Evolutionary conservation across 1,140 invertebrate genomes (phyloP), one percentile per base, ranked within the genome.

Genomic region (Diuraphis noxia): DNA sequence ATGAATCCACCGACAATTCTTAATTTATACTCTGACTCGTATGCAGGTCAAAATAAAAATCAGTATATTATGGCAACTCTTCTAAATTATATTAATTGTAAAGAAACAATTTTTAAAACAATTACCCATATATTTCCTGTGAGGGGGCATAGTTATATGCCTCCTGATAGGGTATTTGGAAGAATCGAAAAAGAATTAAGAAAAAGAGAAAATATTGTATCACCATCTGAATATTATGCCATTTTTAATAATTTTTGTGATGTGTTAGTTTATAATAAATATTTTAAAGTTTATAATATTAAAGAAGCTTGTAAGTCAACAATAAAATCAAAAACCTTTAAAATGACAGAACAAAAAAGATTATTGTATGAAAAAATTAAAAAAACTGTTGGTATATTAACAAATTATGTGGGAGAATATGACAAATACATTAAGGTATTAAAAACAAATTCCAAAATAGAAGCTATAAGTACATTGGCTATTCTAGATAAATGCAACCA

Each of bases 211-310:
- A 40, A 13, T 30, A 85, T 85, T 85, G 10, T 85, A 30, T 41
- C 82, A 9, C 82, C 82, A 40, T 30, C 23, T 40, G n/a, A 85
- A 85, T 85, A 85, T 9, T 13, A 46, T 41, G 19, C 19, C 6
- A 85, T 85, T 13, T 46, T 85, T 7, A 34, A 13, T 40, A 40
- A 40, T 30, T 43, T 40, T 84, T 38, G 17, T 40, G 23, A 85
- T 30, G 82, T 85, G 13, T 40, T 10, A 7, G 41, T 84, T 30
- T 84, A 84, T 84, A 9, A 17, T 40, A 84, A 9, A 38, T n/a
- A 84, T 38, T 84, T 84, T 84, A 25, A n/a, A 23, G n/a, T 85
- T 85, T 85, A 41, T 85, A 25, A 82, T n/a, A 38, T 38, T 23
- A 52, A 52, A 52, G 49, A 72, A 72, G 30, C 25, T 63, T 63